A percentile compares a stretch with the other conserved stretches of the same genome.
These are phyloP conservation scores for Charadrius vociferus DNA, from an alignment of 2,113 vertebrate genomes.

Conservation along the genomic window DNA sequence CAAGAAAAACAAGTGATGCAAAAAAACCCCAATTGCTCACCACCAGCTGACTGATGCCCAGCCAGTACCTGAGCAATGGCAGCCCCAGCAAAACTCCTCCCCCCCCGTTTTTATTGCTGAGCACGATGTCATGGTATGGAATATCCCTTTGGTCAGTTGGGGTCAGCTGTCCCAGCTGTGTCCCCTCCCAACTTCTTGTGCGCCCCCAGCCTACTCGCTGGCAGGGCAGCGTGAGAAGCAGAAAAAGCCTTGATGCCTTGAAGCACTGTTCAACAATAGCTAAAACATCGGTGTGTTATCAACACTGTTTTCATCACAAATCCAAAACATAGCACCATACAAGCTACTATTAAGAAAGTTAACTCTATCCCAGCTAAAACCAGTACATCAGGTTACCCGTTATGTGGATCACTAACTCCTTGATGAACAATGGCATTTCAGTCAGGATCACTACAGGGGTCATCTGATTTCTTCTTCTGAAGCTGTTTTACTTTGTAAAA, in stretches of 20 bases:
- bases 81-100: too few species aligned
- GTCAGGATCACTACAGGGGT: neutral
- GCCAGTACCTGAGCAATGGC: too few species aligned
- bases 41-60: too few species aligned
- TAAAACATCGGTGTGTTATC: neutral
- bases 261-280: neutral
- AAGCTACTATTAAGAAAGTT: neutral
- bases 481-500: neutral
- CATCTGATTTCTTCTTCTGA: neutral
- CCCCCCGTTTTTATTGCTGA: too few species aligned
- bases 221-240: neutral
- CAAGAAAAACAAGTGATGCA: too few species aligned
- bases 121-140: too few species aligned
- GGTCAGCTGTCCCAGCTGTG: too few species aligned
- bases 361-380: neutral
- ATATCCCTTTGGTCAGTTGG: too few species aligned
- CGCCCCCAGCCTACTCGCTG: neutral
- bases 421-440: neutral
- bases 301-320: neutral
- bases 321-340: neutral
- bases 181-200: too few species aligned
- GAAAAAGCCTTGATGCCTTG: neutral
- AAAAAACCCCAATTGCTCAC: too few species aligned
- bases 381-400: neutral
- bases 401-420: neutral